A percentile compares a stretch with the other conserved stretches of the same genome.
phyloP scores from a whole-genome alignment of 2,113 vertebrate genomes.

The Eulemur macaco region DNA sequence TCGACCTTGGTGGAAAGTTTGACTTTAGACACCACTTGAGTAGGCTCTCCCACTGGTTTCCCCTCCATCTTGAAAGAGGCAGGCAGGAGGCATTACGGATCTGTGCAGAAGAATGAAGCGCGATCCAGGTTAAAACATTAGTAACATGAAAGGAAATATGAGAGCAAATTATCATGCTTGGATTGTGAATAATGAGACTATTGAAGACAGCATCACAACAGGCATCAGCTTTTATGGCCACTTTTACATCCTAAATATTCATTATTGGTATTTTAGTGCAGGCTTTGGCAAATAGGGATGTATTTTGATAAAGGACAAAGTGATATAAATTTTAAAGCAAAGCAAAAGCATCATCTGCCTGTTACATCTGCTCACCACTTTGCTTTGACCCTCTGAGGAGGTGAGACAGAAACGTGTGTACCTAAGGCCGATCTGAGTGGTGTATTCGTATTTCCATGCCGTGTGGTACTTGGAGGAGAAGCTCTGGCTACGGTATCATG shows the following conservation, averaged over 20 bases:
- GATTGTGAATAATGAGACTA: not conserved
- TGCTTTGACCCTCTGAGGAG: not conserved
- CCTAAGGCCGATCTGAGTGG: not conserved
- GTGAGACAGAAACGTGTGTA: not conserved
- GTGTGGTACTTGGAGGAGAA: accelerated
- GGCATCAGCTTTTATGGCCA: not conserved
- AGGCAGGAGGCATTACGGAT: constrained; percentile 43
- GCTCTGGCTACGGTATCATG: not conserved
- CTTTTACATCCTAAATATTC: not conserved
- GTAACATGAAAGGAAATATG: not conserved
- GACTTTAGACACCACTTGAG: constrained; percentile 3
- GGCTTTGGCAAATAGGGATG: not conserved
- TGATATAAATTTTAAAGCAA: not conserved
- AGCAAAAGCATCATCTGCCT: not conserved
- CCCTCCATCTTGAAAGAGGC: not conserved
- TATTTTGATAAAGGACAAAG: not conserved
- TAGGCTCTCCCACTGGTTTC: not conserved
- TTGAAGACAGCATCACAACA: not conserved
- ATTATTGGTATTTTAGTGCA: constrained; percentile 5
- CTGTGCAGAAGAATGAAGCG: constrained; percentile 56
- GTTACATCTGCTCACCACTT: not conserved
- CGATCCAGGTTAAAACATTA: constrained; percentile 19
- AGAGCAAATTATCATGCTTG: not conserved
- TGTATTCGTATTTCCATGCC: too few species aligned
- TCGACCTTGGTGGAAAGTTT: not conserved